phyloP scores from a whole-genome alignment of 1,140 invertebrate species.

The Drosophila guanche region DNA sequence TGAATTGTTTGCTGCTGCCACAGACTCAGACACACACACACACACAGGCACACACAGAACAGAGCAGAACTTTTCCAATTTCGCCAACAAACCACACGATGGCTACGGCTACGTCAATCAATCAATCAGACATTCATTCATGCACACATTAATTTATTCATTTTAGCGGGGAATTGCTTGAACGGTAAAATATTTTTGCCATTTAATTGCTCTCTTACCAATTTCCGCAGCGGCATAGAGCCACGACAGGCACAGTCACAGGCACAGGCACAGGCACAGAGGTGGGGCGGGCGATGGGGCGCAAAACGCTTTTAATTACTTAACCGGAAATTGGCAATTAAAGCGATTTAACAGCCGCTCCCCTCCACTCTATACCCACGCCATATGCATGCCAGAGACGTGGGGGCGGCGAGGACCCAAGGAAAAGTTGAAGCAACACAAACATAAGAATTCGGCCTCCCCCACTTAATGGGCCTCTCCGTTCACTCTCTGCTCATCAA shows the following conservation, averaged over 20 bases:
- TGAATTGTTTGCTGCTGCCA: conserved; percentile 20
- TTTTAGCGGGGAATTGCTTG: conserved; percentile 50
- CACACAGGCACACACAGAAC: neutral
- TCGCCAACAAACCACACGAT: conserved; percentile 5
- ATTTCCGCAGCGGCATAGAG: conserved; percentile 33
- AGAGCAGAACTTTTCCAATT: conserved; percentile 43
- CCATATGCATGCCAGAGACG: conserved; percentile 40
- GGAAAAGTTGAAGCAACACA: conserved; percentile 26
- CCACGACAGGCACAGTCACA: too few relatives aligned
- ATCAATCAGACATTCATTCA: conserved; percentile 72
- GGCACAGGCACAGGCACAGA: neutral
- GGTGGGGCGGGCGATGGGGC: neutral
- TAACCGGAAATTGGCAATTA: conserved; percentile 82
- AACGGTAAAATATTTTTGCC: conserved; percentile 58
- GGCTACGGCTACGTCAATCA: conserved; percentile 41
- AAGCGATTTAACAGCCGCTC: conserved; percentile 73
- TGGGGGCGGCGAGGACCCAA: neutral
- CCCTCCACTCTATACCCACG: too few relatives aligned
- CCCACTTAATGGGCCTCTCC: neutral
- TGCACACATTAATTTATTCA: conserved; percentile 76
- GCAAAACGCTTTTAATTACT: conserved; percentile 79
- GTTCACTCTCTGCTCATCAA: conserved; percentile 7
- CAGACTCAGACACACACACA: neutral
- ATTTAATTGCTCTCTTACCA: conserved; percentile 72
- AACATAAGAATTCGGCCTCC: conserved; percentile 21